phyloP scores from a whole-genome alignment of 2,888 invertebrate genomes.

The Dioctria rufipes region DNA sequence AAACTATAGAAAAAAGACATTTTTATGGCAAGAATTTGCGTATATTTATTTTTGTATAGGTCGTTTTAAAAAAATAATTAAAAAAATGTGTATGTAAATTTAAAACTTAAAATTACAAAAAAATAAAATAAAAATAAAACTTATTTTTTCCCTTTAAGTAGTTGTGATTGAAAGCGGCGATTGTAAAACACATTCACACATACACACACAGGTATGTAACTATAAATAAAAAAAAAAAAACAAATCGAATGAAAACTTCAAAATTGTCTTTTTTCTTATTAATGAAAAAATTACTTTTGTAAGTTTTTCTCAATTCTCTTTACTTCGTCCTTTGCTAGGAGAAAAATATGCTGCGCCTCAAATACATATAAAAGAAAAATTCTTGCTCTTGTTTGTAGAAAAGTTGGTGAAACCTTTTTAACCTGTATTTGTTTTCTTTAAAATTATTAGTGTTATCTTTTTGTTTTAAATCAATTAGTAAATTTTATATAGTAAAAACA shows the following conservation, averaged over 20 bases:
- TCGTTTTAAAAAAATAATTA: slow-evolving; percentile 27
- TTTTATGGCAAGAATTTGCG: slow-evolving; percentile 44
- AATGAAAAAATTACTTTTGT: neutral
- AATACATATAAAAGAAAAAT: neutral
- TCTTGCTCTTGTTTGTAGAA: neutral
- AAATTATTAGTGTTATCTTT: neutral
- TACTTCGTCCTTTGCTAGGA: slow-evolving; percentile 12
- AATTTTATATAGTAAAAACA: slow-evolving; percentile 4
- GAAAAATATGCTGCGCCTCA: neutral
- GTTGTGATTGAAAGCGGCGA: slow-evolving; percentile 50
- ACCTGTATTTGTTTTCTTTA: slow-evolving; percentile 6
- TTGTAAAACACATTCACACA: neutral
- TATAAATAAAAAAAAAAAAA: neutral
- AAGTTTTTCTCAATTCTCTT: slow-evolving; percentile 22
- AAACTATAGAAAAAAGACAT: neutral
- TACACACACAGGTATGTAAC: neutral
- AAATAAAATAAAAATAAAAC: slow-evolving; percentile 36
- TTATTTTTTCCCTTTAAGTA: slow-evolving; percentile 28
- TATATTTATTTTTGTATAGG: slow-evolving; percentile 25
- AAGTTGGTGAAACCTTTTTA: slow-evolving; percentile 1
- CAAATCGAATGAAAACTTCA: slow-evolving; percentile 5
- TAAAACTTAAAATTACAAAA: slow-evolving; percentile 28
- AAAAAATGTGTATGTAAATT: slow-evolving; percentile 15
- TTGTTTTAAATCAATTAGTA: slow-evolving; percentile 12
- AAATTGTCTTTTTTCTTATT: slow-evolving; percentile 8